A percentile compares a stretch with the other conserved stretches of the same genome.
These are phyloP conservation scores for Mimas tiliae DNA, from an alignment of 2,888 invertebrate genomes.

Conservation along the genomic window DNA sequence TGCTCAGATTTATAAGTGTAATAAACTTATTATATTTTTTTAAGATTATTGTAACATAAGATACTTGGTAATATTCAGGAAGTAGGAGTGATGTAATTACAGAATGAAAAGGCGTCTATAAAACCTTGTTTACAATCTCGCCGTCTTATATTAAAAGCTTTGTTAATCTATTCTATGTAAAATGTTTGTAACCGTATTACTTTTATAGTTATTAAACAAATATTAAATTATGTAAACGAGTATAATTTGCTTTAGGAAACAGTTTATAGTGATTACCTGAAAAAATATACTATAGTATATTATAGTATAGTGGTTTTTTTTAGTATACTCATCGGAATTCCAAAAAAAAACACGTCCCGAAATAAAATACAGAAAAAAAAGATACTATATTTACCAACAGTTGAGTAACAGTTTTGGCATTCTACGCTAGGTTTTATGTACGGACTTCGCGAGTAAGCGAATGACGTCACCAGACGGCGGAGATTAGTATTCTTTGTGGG, in stretches of 20 bases:
- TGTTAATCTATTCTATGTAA: no score
- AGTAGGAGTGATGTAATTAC: constrained; percentile 9
- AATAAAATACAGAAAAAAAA: not conserved
- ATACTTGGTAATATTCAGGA: not conserved
- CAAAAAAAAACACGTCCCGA: no score
- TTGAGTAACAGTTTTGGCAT: constrained; percentile 19
- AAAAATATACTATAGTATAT: no score
- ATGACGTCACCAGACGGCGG: constrained; percentile 54
- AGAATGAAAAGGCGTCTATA: not conserved
- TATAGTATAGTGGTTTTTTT: no score
- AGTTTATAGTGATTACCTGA: no score
- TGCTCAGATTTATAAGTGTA: not conserved
- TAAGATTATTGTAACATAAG: not conserved
- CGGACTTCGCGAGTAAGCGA: constrained; percentile 46
- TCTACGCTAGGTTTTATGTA: constrained; percentile 16
- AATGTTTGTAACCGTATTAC: no score
- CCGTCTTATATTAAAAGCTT: not conserved
- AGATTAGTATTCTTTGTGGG: constrained; percentile 42
- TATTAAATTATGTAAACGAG: no score
- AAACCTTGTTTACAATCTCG: constrained; percentile 1
- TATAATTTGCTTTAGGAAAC: no score
- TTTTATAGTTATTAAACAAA: no score
- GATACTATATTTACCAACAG: constrained; percentile 12
- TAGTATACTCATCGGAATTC: no score
- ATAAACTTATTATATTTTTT: not conserved